Percentiles rank a stretch among this genome's conserved stretches.
Evolutionary conservation across 2,113 vertebrate species (phyloP).

Genomic region (Rattus rattus): DNA sequence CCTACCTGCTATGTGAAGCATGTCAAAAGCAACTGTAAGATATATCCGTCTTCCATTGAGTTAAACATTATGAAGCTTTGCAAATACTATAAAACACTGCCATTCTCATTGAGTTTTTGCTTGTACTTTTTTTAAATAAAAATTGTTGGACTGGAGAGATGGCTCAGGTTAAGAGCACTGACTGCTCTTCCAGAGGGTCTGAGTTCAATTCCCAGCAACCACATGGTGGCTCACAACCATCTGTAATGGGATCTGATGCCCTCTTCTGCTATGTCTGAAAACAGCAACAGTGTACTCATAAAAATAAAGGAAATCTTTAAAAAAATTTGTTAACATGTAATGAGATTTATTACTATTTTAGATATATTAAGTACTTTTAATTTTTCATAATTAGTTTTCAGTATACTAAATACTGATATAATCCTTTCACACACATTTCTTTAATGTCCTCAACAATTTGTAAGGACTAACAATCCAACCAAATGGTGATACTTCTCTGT

Average conservation of each 20-base stretch:
- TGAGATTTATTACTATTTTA: neutral
- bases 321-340: neutral
- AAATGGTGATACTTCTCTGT: neutral
- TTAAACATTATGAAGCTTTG: neutral
- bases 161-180: no score
- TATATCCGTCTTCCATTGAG: neutral
- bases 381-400: neutral
- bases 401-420: neutral
- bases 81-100: conserved; percentile 39
- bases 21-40: conserved; percentile 26
- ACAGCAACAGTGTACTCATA: no score
- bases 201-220: no score
- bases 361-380: neutral
- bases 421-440: neutral
- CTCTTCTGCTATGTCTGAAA: no score
- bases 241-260: no score
- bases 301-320: no score
- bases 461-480: neutral
- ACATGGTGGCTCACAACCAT: no score
- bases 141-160: neutral
- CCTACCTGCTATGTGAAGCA: neutral
- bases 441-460: neutral
- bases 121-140: conserved; percentile 9
- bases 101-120: conserved; percentile 26
- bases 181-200: no score